These are phyloP conservation scores for Pongo pygmaeus DNA, from an alignment of 2,113 vertebrate species.

Conservation along the genomic window DNA sequence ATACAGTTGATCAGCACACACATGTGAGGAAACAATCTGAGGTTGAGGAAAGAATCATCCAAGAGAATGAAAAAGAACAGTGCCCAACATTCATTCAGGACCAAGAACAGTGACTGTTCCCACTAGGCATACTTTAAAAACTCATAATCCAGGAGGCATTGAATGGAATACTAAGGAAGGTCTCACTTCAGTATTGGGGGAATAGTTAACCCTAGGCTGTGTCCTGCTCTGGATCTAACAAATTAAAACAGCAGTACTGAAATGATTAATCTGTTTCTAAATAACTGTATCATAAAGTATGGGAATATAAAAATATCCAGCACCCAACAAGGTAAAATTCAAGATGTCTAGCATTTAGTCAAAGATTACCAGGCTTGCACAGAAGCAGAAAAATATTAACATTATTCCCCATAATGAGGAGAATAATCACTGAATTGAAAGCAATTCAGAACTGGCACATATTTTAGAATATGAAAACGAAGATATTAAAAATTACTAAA, in stretches of 20 bases:
- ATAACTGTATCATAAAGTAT: neutral
- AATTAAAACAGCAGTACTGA: neutral
- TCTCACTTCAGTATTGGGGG: neutral
- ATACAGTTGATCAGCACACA: too few relatives aligned
- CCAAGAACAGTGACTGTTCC: neutral
- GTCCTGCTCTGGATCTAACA: neutral
- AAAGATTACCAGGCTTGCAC: neutral
- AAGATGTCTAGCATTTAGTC: neutral
- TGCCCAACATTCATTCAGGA: neutral
- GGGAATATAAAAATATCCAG: neutral
- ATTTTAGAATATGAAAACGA: neutral
- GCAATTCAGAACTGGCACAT: neutral
- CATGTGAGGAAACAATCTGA: neutral
- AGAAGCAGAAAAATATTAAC: neutral
- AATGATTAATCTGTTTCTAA: neutral
- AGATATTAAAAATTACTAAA: neutral
- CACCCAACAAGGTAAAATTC: neutral
- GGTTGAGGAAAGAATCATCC: neutral
- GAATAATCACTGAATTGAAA: neutral
- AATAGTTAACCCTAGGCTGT: neutral
- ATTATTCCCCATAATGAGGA: neutral
- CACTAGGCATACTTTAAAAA: neutral
- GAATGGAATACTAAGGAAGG: neutral
- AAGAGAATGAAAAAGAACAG: neutral
- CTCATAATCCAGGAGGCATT: neutral